Percentiles rank a stretch among this genome's conserved stretches.
Evolutionary conservation across 2,113 vertebrate genomes (phyloP).

Genomic region (Rostratula benghalensis): DNA sequence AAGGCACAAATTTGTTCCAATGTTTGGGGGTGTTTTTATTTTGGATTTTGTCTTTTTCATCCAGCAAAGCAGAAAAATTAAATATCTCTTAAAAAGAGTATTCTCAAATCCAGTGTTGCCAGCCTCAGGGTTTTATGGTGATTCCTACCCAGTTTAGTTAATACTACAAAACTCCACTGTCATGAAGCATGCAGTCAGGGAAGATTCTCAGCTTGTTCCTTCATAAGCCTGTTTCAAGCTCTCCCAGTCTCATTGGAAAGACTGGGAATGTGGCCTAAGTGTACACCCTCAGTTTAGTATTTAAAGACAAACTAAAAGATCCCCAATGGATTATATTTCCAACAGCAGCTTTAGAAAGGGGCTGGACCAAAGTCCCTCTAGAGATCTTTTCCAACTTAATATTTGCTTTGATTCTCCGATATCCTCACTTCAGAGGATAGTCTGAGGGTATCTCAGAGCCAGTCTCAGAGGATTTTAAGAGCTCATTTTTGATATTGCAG

Average conservation of each 20-base stretch:
- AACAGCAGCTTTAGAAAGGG: not conserved
- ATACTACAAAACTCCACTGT: not conserved
- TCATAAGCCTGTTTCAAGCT: not conserved
- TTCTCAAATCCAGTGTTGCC: not conserved
- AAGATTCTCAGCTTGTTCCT: not conserved
- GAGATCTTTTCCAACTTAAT: not conserved
- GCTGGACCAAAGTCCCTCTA: not conserved
- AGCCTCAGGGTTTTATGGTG: not conserved
- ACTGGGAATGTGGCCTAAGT: not conserved
- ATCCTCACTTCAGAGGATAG: not conserved
- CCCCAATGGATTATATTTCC: not conserved
- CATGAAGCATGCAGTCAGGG: not conserved
- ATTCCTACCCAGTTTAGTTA: not conserved
- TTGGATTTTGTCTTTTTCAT: not conserved
- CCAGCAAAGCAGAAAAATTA: not conserved
- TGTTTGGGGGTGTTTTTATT: not conserved
- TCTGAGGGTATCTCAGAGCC: not conserved
- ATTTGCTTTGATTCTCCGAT: not conserved
- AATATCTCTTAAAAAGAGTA: not conserved
- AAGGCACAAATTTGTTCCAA: not conserved
- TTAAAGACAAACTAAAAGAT: not conserved
- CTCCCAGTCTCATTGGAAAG: not conserved
- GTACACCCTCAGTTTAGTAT: fast-evolving
- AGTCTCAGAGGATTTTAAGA: not conserved
- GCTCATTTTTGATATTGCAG: not conserved